Evolutionary conservation across 2,888 invertebrate species (phyloP), one percentile per base, ranked within the genome.

Genomic region (Dryococelus australis): DNA sequence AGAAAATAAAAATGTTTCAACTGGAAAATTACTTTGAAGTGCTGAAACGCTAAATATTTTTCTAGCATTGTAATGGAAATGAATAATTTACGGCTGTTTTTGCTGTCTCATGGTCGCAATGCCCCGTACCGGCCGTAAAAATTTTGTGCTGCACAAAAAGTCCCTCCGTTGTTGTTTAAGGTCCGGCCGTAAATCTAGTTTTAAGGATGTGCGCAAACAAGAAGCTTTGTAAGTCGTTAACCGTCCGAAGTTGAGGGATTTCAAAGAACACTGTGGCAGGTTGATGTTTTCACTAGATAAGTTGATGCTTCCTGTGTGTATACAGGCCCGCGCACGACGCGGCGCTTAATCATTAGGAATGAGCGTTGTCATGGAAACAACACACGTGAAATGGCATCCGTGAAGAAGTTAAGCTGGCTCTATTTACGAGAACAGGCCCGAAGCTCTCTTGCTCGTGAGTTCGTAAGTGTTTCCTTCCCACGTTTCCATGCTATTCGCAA

Each of bases 221-320:
- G 65, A 65, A 65, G 65, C 16, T 65, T 65, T 65, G 65, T 65
- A 65, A 65, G 65, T 65, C 65, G 65, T 65, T 65, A 65, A 65
- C 65, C 0, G 65, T n/a, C 65, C 65, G 65, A 24, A 65, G 65
- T 65, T 65, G 65, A 65, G 16, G 65, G n/a, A 65, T 65, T 65
- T 65, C 65, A 65, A 65, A 65, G 65, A 65, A 65, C 65, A n/a
- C 65, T 65, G 65, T 65, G 65, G 24, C 65, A 24, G 65, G 20
- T 65, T 65, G 65, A 65, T 65, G 65, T 65, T 65, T 65, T n/a
- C 65, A 20, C 65, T 8, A 24, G 65, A 65, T 65, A 65, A 65
- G 65, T 65, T 65, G 65, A 65, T 65, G 65, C 65, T 65, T 65
- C 65, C 65, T 65, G 65, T 65, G 65, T 65, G 65, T 65, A 65